These are phyloP conservation scores for Cricetomys ansorgei DNA, from an alignment of 2,113 vertebrate species.

Conservation along the genomic window DNA sequence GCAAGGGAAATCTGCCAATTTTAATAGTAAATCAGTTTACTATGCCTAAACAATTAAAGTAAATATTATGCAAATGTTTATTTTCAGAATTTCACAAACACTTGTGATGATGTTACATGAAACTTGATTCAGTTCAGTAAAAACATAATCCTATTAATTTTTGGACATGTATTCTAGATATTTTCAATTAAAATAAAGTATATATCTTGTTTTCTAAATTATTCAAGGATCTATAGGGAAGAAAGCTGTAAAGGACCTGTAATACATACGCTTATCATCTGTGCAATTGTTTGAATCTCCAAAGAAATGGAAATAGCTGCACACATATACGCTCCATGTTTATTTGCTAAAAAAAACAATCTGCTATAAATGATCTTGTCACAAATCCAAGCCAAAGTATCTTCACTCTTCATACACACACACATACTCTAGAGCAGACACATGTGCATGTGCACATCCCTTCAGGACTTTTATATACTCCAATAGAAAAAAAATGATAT, in stretches of 20 bases:
- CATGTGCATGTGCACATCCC: accelerated
- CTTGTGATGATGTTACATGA: background rate
- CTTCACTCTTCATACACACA: background rate
- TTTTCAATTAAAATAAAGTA: conserved; percentile 19
- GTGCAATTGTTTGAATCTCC: background rate
- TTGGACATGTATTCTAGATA: conserved; percentile 30
- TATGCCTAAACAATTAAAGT: background rate
- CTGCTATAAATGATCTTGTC: background rate
- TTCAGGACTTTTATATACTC: background rate
- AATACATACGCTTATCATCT: background rate
- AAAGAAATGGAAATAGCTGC: background rate
- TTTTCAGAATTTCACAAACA: conserved; percentile 18
- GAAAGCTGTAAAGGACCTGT: background rate
- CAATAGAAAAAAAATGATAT: background rate
- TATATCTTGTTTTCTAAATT: background rate
- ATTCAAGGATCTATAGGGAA: background rate
- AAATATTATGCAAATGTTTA: background rate
- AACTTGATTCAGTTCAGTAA: background rate
- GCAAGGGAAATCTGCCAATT: conserved; percentile 24
- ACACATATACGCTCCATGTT: background rate
- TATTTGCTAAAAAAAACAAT: background rate
- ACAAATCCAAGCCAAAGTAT: background rate
- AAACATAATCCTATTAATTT: background rate
- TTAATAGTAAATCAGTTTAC: background rate
- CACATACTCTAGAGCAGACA: accelerated